Percentiles rank a stretch among this genome's conserved stretches.
Conservation (phyloP, 2,888 invertebrate species). For the Physocephala rufipes region DNA sequence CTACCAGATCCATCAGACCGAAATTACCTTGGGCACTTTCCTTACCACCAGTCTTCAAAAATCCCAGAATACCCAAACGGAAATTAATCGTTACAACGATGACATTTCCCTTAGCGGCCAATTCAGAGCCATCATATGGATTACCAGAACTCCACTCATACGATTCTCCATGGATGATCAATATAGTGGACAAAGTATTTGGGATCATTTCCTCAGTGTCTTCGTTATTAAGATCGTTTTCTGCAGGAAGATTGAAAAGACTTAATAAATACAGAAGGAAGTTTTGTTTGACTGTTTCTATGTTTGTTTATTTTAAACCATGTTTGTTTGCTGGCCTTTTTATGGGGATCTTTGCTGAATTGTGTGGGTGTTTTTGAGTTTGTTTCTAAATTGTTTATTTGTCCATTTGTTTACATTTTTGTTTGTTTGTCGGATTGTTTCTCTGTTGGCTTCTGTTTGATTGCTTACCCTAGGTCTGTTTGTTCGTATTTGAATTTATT, state of each 20-base stretch:
- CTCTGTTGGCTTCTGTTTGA: no score
- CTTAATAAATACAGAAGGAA: no score
- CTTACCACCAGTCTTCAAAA: slow-evolving; percentile 89
- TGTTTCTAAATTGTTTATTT: no score
- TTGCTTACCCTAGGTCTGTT: no score
- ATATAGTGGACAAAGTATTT: slow-evolving; percentile 70
- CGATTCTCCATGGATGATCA: slow-evolving; percentile 89
- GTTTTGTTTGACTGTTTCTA: not conserved
- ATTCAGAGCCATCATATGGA: slow-evolving; percentile 94
- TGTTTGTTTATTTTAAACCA: no score
- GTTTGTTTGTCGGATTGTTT: no score
- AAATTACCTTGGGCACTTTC: slow-evolving; percentile 91
- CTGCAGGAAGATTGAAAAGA: not conserved
- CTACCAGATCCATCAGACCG: slow-evolving; percentile 91
- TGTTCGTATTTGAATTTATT: no score
- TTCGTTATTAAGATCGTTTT: not conserved
- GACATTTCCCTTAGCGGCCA: slow-evolving; percentile 90
- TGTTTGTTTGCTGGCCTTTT: no score
- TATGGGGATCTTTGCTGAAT: no score
- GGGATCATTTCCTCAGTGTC: slow-evolving; percentile 22
- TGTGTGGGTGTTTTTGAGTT: no score
- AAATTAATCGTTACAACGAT: slow-evolving; percentile 93
- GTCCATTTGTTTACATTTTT: no score
- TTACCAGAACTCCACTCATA: slow-evolving; percentile 98
- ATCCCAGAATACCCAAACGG: slow-evolving; percentile 87